Evolutionary conservation across 2,888 invertebrate species (phyloP), one percentile per base, ranked within the genome.

Genomic region (Sinodicranocentrus sp.): DNA sequence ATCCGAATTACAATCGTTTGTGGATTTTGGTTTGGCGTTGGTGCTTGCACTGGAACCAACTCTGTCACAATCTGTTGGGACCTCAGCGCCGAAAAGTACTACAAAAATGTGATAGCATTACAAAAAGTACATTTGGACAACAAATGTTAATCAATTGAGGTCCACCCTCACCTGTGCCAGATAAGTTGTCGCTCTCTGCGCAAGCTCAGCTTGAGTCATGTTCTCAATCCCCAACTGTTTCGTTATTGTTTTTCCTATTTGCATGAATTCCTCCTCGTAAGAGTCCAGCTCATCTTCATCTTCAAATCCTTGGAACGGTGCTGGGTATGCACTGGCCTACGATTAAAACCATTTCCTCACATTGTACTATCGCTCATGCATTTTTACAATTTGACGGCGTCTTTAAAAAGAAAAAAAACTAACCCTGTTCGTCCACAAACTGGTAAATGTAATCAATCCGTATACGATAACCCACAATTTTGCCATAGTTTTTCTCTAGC

Each of bases 271-370:
- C 15, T 23, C 33, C 21, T 82, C 82, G n/a, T 75, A 68, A 1
- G 82, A 82, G 23, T 82, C 82, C 21, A 48, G 10, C 0, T 82
- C 80, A 17, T 75, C 75, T 2, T 48, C 48, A n/a, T 48, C 48
- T 2, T 15, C 48, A 33, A 33, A n/a, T 75, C 73, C 19, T 68
- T 68, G 75, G 13, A 68, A 25, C n/a, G 75, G 52, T 8, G 73
- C 19, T 8, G 78, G 71, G 15, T n/a, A n/a, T n/a, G n/a, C n/a
- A n/a, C n/a, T n/a, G n/a, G n/a, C n/a, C n/a, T n/a, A n/a, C n/a
- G n/a, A 48, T 8, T 15, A 48, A 48, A 48, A 2, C 6, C 48
- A 48, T 15, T 10, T n/a, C 2, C 48, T 10, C 44, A 21, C 10
- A 72, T 3, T 15, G 13, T 3, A n/a, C n/a, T n/a, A n/a, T n/a